Evolutionary conservation across 2,113 vertebrate genomes (phyloP).

Genomic region (Callipepla squamata): DNA sequence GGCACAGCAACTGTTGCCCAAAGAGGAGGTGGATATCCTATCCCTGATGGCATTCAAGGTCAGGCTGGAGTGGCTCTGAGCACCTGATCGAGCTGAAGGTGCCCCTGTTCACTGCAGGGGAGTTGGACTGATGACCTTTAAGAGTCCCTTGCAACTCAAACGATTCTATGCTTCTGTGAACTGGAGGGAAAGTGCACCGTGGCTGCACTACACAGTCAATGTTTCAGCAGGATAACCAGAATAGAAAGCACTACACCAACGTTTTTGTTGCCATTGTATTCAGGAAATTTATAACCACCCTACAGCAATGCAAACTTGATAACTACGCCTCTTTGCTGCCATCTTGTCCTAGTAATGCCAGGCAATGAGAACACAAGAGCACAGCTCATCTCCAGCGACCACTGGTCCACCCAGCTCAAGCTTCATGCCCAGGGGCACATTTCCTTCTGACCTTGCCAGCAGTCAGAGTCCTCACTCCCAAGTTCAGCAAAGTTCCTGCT

Average conservation of each 20-base stretch:
- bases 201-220: background rate
- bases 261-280: background rate
- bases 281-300: background rate
- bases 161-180: too few species aligned
- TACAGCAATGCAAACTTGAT: accelerated
- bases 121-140: too few species aligned
- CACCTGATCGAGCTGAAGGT: too few species aligned
- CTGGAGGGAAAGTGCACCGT: background rate
- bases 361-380: background rate
- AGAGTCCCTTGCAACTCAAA: too few species aligned
- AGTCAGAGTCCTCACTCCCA: background rate
- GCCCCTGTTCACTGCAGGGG: too few species aligned
- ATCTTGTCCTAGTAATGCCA: background rate
- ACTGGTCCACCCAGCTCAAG: background rate
- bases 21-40: too few species aligned
- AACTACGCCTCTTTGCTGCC: background rate
- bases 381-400: background rate
- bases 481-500: background rate
- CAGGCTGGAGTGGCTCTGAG: too few species aligned
- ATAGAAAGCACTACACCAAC: background rate
- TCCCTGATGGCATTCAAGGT: too few species aligned
- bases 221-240: background rate
- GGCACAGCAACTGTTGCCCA: background rate
- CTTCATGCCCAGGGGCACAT: background rate
- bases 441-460: background rate